Percentiles rank a stretch among this genome's conserved stretches.
These are phyloP conservation scores for Stenodema calcarata DNA, from an alignment of 2,888 invertebrate genomes.

Conservation along the genomic window DNA sequence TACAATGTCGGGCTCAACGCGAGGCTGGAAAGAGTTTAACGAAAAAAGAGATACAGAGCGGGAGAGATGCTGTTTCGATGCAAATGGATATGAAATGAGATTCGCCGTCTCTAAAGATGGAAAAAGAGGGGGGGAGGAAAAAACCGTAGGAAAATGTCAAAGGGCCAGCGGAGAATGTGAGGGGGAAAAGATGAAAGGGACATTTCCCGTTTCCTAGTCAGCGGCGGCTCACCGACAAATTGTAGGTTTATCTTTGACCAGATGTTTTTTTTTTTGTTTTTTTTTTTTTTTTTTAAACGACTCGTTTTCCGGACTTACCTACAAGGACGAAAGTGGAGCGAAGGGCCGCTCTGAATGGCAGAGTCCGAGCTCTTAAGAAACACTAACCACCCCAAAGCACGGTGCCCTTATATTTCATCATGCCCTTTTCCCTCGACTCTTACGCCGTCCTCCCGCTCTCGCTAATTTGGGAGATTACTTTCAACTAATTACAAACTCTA, in stretches of 20 bases:
- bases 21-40: no score
- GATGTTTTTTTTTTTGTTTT: not conserved
- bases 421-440: not conserved
- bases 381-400: not conserved
- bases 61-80: not conserved
- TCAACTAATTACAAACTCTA: not conserved
- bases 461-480: not conserved
- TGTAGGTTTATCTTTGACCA: not conserved
- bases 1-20: no score
- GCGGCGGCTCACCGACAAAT: not conserved
- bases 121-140: not conserved
- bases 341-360: not conserved
- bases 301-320: not conserved
- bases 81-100: not conserved
- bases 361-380: not conserved
- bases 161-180: not conserved
- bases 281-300: no score
- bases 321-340: not conserved
- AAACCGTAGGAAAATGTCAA: not conserved
- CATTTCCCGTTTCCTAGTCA: not conserved
- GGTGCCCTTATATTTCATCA: not conserved
- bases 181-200: not conserved
- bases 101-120: no score
- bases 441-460: not conserved
- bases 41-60: not conserved